Percentiles rank a stretch among this genome's conserved stretches.
Conservation (phyloP, 2,113 vertebrate species). For the Callorhinus ursinus region DNA sequence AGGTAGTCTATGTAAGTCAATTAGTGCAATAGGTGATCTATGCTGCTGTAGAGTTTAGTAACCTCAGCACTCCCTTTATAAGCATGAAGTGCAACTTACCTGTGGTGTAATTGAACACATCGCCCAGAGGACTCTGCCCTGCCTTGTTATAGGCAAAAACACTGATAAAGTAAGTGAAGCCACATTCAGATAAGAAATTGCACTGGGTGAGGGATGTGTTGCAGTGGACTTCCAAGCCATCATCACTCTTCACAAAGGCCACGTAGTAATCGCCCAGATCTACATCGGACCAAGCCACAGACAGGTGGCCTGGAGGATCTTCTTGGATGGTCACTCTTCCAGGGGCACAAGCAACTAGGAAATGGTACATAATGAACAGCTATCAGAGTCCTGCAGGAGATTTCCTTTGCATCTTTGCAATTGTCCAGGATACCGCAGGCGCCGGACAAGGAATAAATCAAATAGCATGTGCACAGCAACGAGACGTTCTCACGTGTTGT, state of each 20-base stretch:
- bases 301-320: constrained; percentile 85
- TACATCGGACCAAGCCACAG: constrained; percentile 88
- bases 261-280: constrained; percentile 90
- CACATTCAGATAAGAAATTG: constrained; percentile 90
- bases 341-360: constrained; percentile 92
- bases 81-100: constrained; percentile 82
- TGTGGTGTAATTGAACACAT: constrained; percentile 92
- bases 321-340: constrained; percentile 88
- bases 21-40: background rate
- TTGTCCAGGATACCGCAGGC: background rate
- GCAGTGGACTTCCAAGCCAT: constrained; percentile 91
- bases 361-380: background rate
- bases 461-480: background rate
- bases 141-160: constrained; percentile 93
- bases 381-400: background rate
- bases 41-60: background rate
- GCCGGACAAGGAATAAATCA: background rate
- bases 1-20: background rate
- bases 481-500: background rate
- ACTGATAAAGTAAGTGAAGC: constrained; percentile 93
- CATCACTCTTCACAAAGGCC: constrained; percentile 93
- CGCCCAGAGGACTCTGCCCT: constrained; percentile 90
- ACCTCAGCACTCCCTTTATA: background rate
- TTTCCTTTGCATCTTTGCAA: constrained; percentile 5
- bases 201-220: constrained; percentile 91